Evolutionary conservation across 2,888 invertebrate species (phyloP).

Genomic region (Dasysyrphus albostriatus): DNA sequence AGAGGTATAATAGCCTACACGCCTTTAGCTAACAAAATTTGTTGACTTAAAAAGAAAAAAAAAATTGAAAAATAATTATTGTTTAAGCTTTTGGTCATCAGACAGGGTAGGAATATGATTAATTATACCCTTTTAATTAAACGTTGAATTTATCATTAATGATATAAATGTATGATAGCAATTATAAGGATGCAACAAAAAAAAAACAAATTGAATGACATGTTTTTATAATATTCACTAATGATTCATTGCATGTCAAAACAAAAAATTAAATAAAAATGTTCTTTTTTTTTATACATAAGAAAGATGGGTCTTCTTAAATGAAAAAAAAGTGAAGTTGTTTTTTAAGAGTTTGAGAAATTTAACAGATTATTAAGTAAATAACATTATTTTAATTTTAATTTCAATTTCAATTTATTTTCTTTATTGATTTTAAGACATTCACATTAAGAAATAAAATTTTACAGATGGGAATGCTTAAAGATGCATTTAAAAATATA

Average conservation of each 20-base stretch:
- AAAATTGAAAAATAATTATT: not conserved
- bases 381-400: too few species aligned
- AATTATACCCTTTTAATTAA: not conserved
- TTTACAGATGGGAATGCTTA: too few species aligned
- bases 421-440: too few species aligned
- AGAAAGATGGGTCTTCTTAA: too few species aligned
- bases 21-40: not conserved
- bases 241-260: conserved; percentile 10
- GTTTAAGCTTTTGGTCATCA: too few species aligned
- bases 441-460: too few species aligned
- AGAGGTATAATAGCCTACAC: not conserved
- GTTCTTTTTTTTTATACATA: not conserved
- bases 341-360: too few species aligned
- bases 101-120: not conserved
- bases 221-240: conserved; percentile 12
- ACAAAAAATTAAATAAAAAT: not conserved
- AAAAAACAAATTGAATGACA: not conserved
- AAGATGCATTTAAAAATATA: too few species aligned
- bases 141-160: not conserved
- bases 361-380: too few species aligned
- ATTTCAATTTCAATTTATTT: too few species aligned
- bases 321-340: too few species aligned
- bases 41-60: not conserved
- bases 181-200: not conserved
- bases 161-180: not conserved